phyloP scores from a whole-genome alignment of 2,797 vertebrate genomes.

The Phoxinus dragarum region DNA sequence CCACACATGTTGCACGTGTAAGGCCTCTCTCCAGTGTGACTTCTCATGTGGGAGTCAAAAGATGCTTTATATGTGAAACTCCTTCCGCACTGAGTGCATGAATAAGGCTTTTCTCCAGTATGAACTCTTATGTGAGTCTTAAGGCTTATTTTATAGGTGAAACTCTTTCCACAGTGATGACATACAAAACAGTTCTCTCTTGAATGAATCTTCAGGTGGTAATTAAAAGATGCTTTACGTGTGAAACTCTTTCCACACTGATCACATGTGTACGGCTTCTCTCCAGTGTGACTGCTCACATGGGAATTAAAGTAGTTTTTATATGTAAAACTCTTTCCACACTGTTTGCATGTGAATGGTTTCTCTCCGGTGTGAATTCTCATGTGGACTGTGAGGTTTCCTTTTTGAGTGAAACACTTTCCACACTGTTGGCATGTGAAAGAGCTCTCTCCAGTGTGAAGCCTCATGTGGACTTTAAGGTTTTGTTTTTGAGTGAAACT shows the following conservation, averaged over 20 bases:
- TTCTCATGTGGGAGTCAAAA: background rate
- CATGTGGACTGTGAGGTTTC: background rate
- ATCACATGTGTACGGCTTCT: background rate
- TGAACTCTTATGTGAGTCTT: background rate
- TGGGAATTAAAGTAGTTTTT: slow-evolving; percentile 21
- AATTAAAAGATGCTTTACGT: background rate
- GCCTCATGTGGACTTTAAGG: slow-evolving; percentile 9
- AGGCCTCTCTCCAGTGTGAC: slow-evolving; percentile 9
- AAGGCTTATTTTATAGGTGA: background rate
- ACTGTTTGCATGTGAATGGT: background rate
- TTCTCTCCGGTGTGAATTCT: slow-evolving; percentile 8
- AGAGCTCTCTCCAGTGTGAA: background rate
- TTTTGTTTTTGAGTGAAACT: slow-evolving; percentile 10
- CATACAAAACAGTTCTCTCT: background rate
- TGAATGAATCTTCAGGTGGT: slow-evolving; percentile 4
- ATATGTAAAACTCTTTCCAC: background rate
- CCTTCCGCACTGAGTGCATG: background rate
- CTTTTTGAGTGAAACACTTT: background rate
- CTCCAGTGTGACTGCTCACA: background rate
- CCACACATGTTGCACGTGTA: background rate
- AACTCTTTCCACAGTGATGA: background rate
- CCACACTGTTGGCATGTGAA: background rate
- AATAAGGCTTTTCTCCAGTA: background rate
- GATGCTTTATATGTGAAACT: background rate
- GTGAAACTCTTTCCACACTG: slow-evolving; percentile 16